Base-by-base conservation (phyloP, 64 coral and sea anemone genomes). In the Montipora sp. region DNA sequence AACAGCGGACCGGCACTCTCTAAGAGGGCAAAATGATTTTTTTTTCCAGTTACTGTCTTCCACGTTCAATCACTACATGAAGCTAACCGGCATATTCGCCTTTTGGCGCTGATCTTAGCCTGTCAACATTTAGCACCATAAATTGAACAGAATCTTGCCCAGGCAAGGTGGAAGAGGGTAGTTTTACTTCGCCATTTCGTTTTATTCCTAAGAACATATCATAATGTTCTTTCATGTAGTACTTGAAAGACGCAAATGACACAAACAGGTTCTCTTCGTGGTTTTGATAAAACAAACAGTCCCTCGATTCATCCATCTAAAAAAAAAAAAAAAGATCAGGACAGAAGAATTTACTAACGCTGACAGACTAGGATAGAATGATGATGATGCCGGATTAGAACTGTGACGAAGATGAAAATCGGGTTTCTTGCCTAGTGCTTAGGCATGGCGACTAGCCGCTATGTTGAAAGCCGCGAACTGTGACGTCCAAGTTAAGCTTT, bases 131-230 rank as follows among this genome's bases (percentile, higher is more conserved):
- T 1, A 85, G 63, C n/a, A 59, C 71, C 22, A 77, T 47, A 81
- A 96, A 96, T 51, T 88, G 89, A 20, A 91, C 83, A 2, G 89
- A 77, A 77, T 91, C 89, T 68, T 83, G 78, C 78, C 88, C 96
- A 8, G 92, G 65, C 27, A 83, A 60, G 8, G 96, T 98, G 11
- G 90, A 59, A 20, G 58, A 87, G 0, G 76, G 90, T 45, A 85
- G 48, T 48, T 83, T 95, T 7, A 87, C 71, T 84, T 90, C 88
- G 49, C 96, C 96, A 16, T 88, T 92, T 45, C 78, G 48, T 81
- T 93, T 98, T 48, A 98, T 78, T 63, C 96, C 83, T 36, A 98
- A 12, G 48, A 95, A 98, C 90, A 98, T 95, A 48, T 98, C 93
- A 36, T 92, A 81, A 13, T 80, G 47, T 65, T 75, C 57, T 23